Conservation (phyloP, 2,888 invertebrate genomes). For the Hirtodrosophila histrioides region DNA sequence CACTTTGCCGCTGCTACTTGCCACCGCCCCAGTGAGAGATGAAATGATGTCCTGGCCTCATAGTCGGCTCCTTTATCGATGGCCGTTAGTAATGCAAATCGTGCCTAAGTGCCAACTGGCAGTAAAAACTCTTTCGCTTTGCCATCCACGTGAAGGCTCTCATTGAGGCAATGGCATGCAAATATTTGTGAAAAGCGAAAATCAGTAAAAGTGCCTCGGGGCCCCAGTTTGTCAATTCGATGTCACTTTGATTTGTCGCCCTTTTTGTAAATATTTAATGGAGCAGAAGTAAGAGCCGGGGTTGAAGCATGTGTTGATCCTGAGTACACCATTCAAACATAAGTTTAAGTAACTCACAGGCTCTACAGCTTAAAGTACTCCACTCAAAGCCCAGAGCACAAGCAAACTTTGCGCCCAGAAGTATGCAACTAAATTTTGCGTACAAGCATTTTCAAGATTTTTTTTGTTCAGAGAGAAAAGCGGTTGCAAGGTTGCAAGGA, state of each 20-base stretch:
- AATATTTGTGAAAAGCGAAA: conserved; percentile 68
- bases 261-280: conserved; percentile 75
- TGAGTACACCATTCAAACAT: conserved; percentile 37
- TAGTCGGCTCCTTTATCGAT: conserved; percentile 37
- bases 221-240: conserved; percentile 49
- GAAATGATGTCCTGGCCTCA: conserved; percentile 22
- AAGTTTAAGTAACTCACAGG: conserved; percentile 14
- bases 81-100: conserved; percentile 69
- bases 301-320: conserved; percentile 40
- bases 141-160: conserved; percentile 41
- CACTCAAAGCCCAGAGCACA: too few species aligned
- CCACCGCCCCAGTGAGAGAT: conserved; percentile 6
- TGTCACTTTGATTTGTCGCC: conserved; percentile 74
- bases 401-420: background rate
- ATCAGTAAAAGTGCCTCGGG: conserved; percentile 64
- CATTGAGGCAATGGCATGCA: conserved; percentile 60
- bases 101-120: conserved; percentile 65
- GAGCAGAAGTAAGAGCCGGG: conserved; percentile 61
- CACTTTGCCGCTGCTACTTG: conserved; percentile 36
- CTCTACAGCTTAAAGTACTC: background rate
- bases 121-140: conserved; percentile 59
- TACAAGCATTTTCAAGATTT: too few species aligned
- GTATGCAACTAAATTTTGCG: background rate
- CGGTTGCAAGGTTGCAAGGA: too few species aligned
- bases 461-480: too few species aligned